Base-by-base conservation (phyloP, 2,113 vertebrate species). In the Poeciliopsis turrubarensis region DNA sequence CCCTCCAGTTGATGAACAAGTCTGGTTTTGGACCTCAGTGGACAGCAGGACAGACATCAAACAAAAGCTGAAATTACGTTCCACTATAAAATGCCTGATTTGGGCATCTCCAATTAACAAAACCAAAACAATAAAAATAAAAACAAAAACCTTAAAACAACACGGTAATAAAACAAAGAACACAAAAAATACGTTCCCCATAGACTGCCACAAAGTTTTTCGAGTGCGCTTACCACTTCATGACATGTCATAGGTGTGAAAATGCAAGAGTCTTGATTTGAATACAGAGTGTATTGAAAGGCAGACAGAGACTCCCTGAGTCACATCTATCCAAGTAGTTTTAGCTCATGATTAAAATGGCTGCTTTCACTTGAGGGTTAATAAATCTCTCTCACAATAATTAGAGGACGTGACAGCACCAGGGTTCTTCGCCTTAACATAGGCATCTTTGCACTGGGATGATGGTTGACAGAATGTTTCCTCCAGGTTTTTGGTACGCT, bases 341-440 rank as follows among this genome's bases (percentile, higher is more conserved):
- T 54, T 7, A 57, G 62, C 66, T 79, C 69, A 44, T 71, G 73
- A 80, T 73, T 34, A 77, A 88, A 85, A 75, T 31, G 44, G 79
- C 29, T 61, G 51, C 61, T 62, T 77, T 79, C 85, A 75, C 79
- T 81, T 15, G 9, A 79, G 83, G 89, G 86, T 92, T 90, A 87
- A 89, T 92, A 89, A 89, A 89, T 91, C 85, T 69, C 78, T 80
- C 83, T 69, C 68, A 79, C 79, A 80, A 79, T 89, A 88, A 90
- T 89, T 78, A 72, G 78, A 71, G 73, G 78, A 82, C 78, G 68
- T 87, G 84, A 86, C 89, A 80, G 77, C 68, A 39, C 75, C 65
- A 61, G 65, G 76, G 70, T 83, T 80, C 62, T 63, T 51, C 77
- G 77, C 77, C 85, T 83, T 83, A 89, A 88, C 82, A 73, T 72